Evolutionary conservation across 1,140 invertebrate species (phyloP), one percentile per base, ranked within the genome.

Genomic region (Drosophila oshimai): DNA sequence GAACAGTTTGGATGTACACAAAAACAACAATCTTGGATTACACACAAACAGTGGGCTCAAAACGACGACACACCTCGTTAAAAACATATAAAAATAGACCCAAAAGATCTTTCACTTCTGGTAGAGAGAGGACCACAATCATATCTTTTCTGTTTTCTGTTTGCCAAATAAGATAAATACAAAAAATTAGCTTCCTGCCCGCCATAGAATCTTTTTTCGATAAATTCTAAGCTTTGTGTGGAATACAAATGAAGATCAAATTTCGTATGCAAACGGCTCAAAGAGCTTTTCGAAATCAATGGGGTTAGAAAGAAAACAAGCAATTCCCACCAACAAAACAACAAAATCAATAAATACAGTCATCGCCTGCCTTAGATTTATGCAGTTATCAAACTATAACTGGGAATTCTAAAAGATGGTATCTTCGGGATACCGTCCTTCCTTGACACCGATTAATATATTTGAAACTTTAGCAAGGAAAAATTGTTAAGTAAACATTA

Each of bases 161-260:
- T 47, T 47, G 28, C 13, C 2, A 22, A 55, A 49, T 28, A 51
- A 24, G 2, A 49, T 50, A 24, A 12, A 29, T 4, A 9, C 7
- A 46, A 49, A 55, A 20, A 33, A 51, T 18, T 6, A 5, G 15
- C 20, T 53, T 53, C 18, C 46, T 57, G 18, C 18, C 46, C 53
- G 18, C 6, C 45, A 53, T 15, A 0, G 4, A 31, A 33, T 55
- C 17, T 51, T n/a, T 31, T 47, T 15, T 26, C n/a, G 15, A 51
- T 26, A n/a, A 50, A 51, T 22, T 26, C 12, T 24, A 33, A 15
- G 26, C 26, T 31, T 33, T 41, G 50, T 41, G 18, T 61, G 37
- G 58, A 60, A 61, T 62, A 60, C 37, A 62, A 62, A 62, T 60
- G 60, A 61, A 39, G 54, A 62, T 60, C 37, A 28, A 28, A 62